A percentile compares a stretch with the other conserved stretches of the same genome.
Evolutionary conservation across 2,888 invertebrate species (phyloP).

Genomic region (Melanophora roralis): DNA sequence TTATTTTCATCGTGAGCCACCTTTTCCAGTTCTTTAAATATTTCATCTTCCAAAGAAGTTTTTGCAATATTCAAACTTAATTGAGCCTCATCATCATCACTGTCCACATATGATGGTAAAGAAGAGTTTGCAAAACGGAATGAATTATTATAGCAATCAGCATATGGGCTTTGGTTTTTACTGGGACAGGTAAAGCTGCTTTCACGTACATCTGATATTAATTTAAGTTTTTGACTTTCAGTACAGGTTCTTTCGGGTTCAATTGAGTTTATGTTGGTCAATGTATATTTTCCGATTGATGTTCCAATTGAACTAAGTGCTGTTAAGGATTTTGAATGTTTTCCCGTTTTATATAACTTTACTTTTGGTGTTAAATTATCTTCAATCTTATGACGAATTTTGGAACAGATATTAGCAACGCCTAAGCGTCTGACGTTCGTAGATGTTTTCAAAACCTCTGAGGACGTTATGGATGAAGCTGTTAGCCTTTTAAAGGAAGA

Average conservation of each 20-base stretch:
- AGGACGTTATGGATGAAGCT: conserved; percentile 20
- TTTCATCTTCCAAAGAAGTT: conserved; percentile 76
- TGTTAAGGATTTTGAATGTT: conserved; percentile 71
- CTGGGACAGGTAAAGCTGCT: not conserved
- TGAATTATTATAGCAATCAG: conserved; percentile 24
- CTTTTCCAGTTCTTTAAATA: conserved; percentile 77
- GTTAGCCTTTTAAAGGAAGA: not conserved
- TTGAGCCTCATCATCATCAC: conserved; percentile 73
- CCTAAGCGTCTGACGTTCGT: conserved; percentile 57
- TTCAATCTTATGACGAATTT: conserved; percentile 76
- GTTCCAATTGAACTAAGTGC: conserved; percentile 66
- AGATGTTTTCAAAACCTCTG: conserved; percentile 34
- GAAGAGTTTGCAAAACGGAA: conserved; percentile 24
- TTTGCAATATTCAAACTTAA: conserved; percentile 72
- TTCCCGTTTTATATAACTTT: conserved; percentile 72
- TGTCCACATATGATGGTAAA: conserved; percentile 65
- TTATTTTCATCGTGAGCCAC: conserved; percentile 77
- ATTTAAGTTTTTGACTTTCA: not conserved
- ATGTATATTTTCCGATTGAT: conserved; percentile 60
- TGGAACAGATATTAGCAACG: conserved; percentile 73
- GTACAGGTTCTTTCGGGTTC: not conserved
- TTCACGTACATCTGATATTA: not conserved
- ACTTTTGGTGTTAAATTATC: conserved; percentile 74
- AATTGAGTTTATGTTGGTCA: conserved; percentile 10
- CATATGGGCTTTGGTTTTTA: not conserved